Base-by-base conservation (phyloP, 1,140 invertebrate species). In the Lepidurus apus region DNA sequence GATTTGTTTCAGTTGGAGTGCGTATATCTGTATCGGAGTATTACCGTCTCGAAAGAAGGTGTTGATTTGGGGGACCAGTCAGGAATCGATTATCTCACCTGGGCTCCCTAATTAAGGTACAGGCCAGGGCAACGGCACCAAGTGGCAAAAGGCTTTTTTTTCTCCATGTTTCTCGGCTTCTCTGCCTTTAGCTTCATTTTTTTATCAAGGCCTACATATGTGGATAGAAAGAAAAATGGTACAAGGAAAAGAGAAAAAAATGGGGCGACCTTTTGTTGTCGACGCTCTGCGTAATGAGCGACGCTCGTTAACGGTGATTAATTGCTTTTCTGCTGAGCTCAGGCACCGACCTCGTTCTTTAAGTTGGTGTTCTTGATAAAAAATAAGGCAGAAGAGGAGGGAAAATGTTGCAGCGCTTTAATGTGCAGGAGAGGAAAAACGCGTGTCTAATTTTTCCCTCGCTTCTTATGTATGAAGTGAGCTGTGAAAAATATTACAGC, bases 241-340 rank as follows among this genome's bases (percentile, higher is more conserved):
- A 9, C 8, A 65, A 17, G 53, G 5, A 9, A n/a, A 21, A 9
- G 21, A 65, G 21, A n/a, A 65, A 65, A 21, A 65, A 21, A 1
- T n/a, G 53, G 53, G 53, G 21, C 53, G 53, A 65, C 9, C 53
- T 65, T 65, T 65, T 65, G 53, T 65, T 65, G 53, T 65, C 53
- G 53, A 65, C 53, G 53, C 53, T 65, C 53, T 65, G 53, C 53
- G 53, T 65, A 65, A 65, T 65, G 53, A 65, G 53, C 53, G 53
- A 65, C 53, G 53, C 53, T 65, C 53, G 53, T 65, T 65, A 65
- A 65, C 9, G 53, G 53, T 65, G 53, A 65, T 65, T 65, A 65
- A 65, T 65, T 65, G 53, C 53, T 65, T 65, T 65, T 13, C 53
- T 65, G 53, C 53, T 65, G 53, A 65, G 53, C 53, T 65, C 53